phyloP scores from a whole-genome alignment of 2,888 invertebrate genomes.

The Blastobasis adustella region DNA sequence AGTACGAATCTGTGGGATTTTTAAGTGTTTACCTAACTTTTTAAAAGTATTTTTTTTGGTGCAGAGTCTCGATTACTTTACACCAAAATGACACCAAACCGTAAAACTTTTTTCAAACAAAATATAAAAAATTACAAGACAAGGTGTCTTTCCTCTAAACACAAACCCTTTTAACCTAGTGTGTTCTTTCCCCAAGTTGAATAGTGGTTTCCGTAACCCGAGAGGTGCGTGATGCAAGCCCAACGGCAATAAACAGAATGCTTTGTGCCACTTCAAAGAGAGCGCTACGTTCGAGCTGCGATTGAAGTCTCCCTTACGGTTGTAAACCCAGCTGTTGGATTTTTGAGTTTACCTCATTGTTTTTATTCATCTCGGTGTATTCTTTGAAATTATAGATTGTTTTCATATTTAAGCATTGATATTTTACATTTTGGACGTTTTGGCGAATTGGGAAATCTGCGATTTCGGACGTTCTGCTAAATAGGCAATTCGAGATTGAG shows the following conservation, averaged over 20 bases:
- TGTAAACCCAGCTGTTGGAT: constrained; percentile 28
- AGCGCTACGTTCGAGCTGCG: constrained; percentile 28
- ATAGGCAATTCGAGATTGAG: constrained; percentile 3
- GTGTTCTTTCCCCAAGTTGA: constrained; percentile 20
- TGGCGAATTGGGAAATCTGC: too few relatives aligned
- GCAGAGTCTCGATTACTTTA: too few relatives aligned
- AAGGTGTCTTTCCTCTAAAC: constrained; percentile 13
- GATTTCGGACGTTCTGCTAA: background rate
- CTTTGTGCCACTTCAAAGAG: constrained; percentile 56
- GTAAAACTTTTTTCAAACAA: background rate
- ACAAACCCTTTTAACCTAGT: constrained; percentile 36
- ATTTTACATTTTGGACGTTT: background rate
- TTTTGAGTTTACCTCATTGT: constrained; percentile 22
- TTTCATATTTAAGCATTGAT: too few relatives aligned
- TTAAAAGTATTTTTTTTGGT: too few relatives aligned
- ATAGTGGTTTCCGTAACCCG: constrained; percentile 34
- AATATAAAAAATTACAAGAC: background rate
- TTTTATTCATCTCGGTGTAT: background rate
- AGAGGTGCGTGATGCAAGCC: constrained; percentile 33
- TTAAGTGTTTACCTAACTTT: too few relatives aligned
- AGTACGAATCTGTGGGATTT: too few relatives aligned
- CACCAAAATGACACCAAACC: too few relatives aligned
- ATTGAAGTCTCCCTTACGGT: constrained; percentile 54
- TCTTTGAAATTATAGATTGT: constrained; percentile 6
- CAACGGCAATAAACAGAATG: constrained; percentile 53